A percentile compares a stretch with the other conserved stretches of the same genome.
Conservation (phyloP, 2,113 vertebrate species). For the Crotalus tigris region DNA sequence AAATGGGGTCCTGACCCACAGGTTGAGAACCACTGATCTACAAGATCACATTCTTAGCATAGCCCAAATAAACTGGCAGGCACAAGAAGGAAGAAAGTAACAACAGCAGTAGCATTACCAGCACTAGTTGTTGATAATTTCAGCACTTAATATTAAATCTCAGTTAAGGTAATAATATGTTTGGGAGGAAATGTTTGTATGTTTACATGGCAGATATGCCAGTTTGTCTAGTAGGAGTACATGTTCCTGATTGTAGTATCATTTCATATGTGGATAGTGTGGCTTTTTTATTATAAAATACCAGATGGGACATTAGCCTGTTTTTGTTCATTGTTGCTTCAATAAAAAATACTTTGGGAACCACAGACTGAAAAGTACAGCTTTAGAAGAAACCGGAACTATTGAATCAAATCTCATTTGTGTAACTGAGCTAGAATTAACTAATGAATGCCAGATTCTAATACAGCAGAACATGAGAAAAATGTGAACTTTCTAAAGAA, state of each 20-base stretch:
- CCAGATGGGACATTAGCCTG: not conserved
- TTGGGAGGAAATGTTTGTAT: not conserved
- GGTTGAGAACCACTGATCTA: no score
- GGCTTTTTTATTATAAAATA: not conserved
- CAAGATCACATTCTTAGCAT: not conserved
- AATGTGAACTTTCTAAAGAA: constrained; percentile 32
- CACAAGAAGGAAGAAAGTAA: not conserved
- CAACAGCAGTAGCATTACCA: not conserved
- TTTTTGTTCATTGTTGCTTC: not conserved
- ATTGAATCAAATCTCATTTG: constrained; percentile 24
- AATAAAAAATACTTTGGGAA: not conserved
- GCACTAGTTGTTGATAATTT: not conserved
- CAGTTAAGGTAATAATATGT: not conserved
- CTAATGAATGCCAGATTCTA: constrained; percentile 25
- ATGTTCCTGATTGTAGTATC: no score
- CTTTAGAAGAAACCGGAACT: not conserved
- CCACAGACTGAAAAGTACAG: not conserved
- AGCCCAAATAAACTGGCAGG: not conserved
- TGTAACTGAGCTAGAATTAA: constrained; percentile 40
- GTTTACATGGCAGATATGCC: not conserved
- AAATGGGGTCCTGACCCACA: no score
- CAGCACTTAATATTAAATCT: not conserved
- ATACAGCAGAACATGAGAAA: constrained; percentile 16
- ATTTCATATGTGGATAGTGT: no score
- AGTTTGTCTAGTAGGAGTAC: no score